These are phyloP conservation scores for Tragelaphus eurycerus DNA, from an alignment of 2,797 vertebrate genomes.

Conservation along the genomic window DNA sequence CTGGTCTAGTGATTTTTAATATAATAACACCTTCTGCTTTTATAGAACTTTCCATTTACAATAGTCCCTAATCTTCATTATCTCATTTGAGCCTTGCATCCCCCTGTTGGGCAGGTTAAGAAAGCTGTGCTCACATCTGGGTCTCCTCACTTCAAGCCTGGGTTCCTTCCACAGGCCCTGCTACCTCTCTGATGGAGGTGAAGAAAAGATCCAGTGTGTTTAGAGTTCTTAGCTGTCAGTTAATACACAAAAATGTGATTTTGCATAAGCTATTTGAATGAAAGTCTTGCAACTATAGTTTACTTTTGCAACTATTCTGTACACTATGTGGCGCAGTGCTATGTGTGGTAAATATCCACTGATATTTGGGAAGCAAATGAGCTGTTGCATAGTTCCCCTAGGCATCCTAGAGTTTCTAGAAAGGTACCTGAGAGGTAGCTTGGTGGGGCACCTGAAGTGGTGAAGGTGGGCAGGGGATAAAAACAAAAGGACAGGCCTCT, in stretches of 20 bases:
- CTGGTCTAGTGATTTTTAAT: conserved; percentile 28
- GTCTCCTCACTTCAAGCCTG: background rate
- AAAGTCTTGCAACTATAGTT: background rate
- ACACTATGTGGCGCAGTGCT: background rate
- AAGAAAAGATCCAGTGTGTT: background rate
- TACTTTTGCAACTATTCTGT: background rate
- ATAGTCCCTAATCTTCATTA: background rate
- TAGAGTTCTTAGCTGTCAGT: background rate
- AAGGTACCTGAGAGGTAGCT: background rate
- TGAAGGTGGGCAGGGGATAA: background rate
- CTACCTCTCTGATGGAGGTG: background rate
- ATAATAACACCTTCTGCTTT: background rate
- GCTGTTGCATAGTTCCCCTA: background rate
- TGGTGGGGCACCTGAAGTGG: background rate
- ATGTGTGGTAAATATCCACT: background rate
- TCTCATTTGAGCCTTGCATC: background rate
- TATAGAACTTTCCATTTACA: background rate
- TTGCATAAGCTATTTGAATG: background rate
- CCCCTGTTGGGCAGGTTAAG: background rate
- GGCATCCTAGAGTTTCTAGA: background rate
- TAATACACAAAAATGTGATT: background rate
- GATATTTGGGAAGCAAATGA: background rate
- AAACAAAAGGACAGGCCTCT: background rate
- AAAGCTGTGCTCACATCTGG: background rate
- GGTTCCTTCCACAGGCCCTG: background rate